Base-by-base conservation (phyloP, 2,888 invertebrate species). In the Bedellia somnulentella region DNA sequence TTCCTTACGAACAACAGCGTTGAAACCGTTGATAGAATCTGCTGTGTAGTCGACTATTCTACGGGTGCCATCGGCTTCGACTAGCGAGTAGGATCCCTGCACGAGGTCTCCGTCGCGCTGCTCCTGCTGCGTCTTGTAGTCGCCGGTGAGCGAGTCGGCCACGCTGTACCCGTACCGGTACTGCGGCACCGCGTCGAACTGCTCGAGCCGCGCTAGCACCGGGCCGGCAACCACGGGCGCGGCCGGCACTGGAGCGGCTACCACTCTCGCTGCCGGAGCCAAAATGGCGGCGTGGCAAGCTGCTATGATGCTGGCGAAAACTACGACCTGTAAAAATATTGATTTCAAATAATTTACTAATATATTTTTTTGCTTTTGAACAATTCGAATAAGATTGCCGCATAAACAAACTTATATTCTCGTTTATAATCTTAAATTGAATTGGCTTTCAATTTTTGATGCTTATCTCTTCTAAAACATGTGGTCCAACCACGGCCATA, bases 151-250 rank as follows among this genome's bases (percentile, higher is more conserved):
- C 2, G 61, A 44, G 36, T 71, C 70, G 0, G 58, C 58, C 11
- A 71, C 68, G 29, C 61, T 48, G 38, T 70, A 71, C 18, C 60
- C 67, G 38, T 58, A 70, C 27, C 49, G 51, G 56, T 83, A 83
- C 48, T 80, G 80, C 1, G 83, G 82, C 30, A 68, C 54, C 1
- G 79, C 66, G 45, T 80, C 80, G 43, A 76, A 77, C 34, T 79
- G 60, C 35, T 70, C 71, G 1, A 68, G 42, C 14, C 44, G 37
- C 1, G 53, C 52, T 3, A 51, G 46, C 1, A 40, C 37, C 5
- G 38, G 43, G n/a, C 44, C 41, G 21, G 45, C 39, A 11, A 37
- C 48, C 8, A 38, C 27, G 6, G 40, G 40, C 11, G 38, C 37
- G 6, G 34, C 47, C 5, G 53, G 54, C 3, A 47, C 52, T 1